A percentile compares a stretch with the other conserved stretches of the same genome.
phyloP scores from a whole-genome alignment of 2,113 vertebrate species.

The Ammodytes dubius region DNA sequence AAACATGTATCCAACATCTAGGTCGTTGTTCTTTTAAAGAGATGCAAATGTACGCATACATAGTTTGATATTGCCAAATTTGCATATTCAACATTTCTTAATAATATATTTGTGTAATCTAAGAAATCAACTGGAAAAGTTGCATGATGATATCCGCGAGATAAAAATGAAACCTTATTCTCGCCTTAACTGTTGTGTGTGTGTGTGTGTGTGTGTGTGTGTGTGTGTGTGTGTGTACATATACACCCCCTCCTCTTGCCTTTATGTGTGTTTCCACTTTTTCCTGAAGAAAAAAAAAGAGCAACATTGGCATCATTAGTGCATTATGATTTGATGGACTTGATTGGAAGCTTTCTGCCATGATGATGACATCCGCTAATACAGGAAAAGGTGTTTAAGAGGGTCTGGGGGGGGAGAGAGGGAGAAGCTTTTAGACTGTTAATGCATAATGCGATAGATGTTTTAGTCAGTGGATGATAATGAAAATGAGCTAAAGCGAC shows the following conservation, averaged over 20 bases:
- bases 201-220: no score
- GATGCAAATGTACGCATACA: no score
- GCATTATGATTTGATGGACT: slow-evolving; percentile 45
- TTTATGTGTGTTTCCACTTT: neutral
- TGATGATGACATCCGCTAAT: slow-evolving; percentile 47
- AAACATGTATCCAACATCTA: no score
- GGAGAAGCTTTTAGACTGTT: slow-evolving; percentile 79
- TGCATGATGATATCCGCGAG: no score
- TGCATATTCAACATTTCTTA: no score
- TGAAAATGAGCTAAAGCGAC: slow-evolving; percentile 79
- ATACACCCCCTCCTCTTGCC: neutral
- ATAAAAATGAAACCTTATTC: no score
- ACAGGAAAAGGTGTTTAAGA: slow-evolving; percentile 51
- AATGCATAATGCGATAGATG: slow-evolving; percentile 77
- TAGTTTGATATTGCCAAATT: no score
- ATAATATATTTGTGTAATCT: no score
- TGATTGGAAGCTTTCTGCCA: slow-evolving; percentile 44
- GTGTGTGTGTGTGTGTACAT: neutral
- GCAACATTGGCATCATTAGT: slow-evolving; percentile 26
- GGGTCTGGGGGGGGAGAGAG: slow-evolving; percentile 35
- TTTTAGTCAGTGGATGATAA: slow-evolving; percentile 76
- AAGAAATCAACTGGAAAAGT: no score
- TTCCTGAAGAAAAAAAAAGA: slow-evolving; percentile 2
- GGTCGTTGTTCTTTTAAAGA: no score
- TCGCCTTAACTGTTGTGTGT: neutral